These are phyloP conservation scores for Cepphus grylle DNA, from an alignment of 2,113 vertebrate genomes.

Conservation along the genomic window DNA sequence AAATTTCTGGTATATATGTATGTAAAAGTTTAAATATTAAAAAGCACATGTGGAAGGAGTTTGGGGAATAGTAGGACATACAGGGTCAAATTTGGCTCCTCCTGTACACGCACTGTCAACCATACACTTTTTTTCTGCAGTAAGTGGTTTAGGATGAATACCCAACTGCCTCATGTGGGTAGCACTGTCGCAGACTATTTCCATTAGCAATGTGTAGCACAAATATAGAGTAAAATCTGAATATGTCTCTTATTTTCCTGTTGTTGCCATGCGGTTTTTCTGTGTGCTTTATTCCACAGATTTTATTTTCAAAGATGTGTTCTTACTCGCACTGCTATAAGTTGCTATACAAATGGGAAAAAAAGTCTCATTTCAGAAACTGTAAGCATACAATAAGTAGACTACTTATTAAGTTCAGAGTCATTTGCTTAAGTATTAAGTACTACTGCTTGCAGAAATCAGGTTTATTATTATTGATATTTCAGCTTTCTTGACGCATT, in stretches of 20 bases:
- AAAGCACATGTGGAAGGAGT: neutral
- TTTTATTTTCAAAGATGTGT: neutral
- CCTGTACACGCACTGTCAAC: neutral
- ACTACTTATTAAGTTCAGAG: neutral
- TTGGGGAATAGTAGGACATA: neutral
- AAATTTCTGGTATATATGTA: neutral
- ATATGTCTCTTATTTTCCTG: neutral
- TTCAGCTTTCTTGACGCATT: neutral
- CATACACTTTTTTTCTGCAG: neutral
- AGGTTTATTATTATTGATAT: neutral
- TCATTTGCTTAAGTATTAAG: neutral
- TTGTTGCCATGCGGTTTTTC: neutral
- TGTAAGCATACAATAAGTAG: neutral
- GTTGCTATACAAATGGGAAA: neutral
- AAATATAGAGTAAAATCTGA: neutral
- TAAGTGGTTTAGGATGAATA: neutral
- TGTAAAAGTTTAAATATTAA: neutral
- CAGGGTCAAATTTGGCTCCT: neutral
- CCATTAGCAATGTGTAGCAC: neutral
- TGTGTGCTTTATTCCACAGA: neutral
- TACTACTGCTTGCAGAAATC: neutral
- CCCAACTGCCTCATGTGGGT: too few species aligned
- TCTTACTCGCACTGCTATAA: neutral
- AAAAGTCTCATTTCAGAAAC: neutral
- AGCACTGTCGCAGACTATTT: neutral